Evolutionary conservation across 2,113 vertebrate genomes (phyloP).

Genomic region (Castor canadensis): DNA sequence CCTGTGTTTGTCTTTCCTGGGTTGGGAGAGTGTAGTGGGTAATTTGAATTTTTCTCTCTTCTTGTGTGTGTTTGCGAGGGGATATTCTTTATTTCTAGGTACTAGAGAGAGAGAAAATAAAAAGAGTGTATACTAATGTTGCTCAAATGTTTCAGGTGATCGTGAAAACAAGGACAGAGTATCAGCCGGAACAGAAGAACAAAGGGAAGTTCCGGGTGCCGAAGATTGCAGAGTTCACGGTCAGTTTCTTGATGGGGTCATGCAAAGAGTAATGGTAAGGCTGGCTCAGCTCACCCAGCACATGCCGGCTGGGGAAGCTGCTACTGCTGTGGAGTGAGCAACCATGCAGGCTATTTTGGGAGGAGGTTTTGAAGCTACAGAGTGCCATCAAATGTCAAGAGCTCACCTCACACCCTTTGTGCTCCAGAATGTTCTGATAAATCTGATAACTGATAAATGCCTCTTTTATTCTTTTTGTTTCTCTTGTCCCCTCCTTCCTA

Average conservation of each 20-base stretch:
- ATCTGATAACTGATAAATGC: background rate
- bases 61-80: background rate
- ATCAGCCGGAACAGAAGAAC: slow-evolving; percentile 97
- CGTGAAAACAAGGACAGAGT: slow-evolving; percentile 98
- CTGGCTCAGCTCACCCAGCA: background rate
- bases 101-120: background rate
- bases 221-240: slow-evolving; percentile 98
- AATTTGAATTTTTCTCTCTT: background rate
- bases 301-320: background rate
- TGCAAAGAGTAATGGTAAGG: slow-evolving; percentile 92
- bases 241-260: slow-evolving; percentile 95
- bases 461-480: background rate
- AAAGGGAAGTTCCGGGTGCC: slow-evolving; percentile 96
- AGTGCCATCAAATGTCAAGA: background rate
- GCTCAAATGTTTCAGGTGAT: slow-evolving; percentile 89
- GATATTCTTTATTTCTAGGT: background rate
- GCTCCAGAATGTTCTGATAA: background rate
- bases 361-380: background rate
- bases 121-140: background rate
- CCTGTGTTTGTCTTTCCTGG: background rate
- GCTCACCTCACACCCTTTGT: background rate
- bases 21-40: background rate
- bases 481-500: background rate
- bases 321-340: too few relatives aligned
- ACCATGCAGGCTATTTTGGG: background rate